Evolutionary conservation across 2,888 invertebrate genomes (phyloP).

Genomic region (Sphecodes monilicornis): DNA sequence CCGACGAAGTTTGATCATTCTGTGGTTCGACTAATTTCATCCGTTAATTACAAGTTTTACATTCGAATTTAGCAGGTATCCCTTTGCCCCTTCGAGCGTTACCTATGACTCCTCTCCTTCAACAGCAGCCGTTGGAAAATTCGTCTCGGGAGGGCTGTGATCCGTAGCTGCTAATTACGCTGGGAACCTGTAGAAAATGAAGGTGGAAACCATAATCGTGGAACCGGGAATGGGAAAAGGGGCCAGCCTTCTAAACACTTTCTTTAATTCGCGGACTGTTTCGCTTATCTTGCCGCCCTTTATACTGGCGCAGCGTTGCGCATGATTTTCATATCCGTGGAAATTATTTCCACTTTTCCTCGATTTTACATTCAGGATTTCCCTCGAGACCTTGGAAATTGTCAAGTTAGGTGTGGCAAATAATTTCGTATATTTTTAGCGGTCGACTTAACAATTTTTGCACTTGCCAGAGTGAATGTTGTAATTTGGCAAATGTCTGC

Average conservation of each 20-base stretch:
- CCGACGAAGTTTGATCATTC: slow-evolving; percentile 63
- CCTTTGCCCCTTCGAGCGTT: slow-evolving; percentile 47
- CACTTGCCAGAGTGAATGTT: not conserved
- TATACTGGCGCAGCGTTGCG: not conserved
- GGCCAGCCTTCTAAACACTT: slow-evolving; percentile 36
- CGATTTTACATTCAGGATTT: not conserved
- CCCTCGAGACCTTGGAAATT: not conserved
- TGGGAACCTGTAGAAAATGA: slow-evolving; percentile 29
- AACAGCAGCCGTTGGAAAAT: slow-evolving; percentile 48
- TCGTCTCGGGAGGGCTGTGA: slow-evolving; percentile 31
- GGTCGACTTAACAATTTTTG: not conserved
- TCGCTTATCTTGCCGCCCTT: not conserved
- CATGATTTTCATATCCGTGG: slow-evolving; percentile 5
- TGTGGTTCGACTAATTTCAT: slow-evolving; percentile 58
- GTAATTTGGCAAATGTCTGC: not conserved
- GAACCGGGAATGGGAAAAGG: not conserved
- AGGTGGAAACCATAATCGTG: slow-evolving; percentile 34
- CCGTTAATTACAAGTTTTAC: slow-evolving; percentile 69
- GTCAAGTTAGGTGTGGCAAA: not conserved
- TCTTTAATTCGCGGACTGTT: slow-evolving; percentile 14
- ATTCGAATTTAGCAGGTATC: slow-evolving; percentile 63
- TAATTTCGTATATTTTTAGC: not conserved
- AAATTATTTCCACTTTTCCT: not conserved
- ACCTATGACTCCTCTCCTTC: slow-evolving; percentile 48
- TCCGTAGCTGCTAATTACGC: slow-evolving; percentile 59